Evolutionary conservation across 2,113 vertebrate species (phyloP), one percentile per base, ranked within the genome.

Genomic region (Morphnarchus princeps): DNA sequence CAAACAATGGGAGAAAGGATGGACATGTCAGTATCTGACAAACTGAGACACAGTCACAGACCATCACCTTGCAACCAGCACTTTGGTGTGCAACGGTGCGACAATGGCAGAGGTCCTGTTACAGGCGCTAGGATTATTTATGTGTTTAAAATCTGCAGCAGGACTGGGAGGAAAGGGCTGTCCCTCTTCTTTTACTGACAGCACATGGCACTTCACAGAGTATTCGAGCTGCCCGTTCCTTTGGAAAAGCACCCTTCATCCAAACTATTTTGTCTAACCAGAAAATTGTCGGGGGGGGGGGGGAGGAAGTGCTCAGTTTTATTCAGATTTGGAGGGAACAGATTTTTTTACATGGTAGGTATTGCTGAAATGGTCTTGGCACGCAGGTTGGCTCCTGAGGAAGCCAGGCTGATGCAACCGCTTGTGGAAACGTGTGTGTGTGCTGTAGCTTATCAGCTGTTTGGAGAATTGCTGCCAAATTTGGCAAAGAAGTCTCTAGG

Each of bases 361-460:
- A 32, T 22, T 69, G 36, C 24, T 91, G 15, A 87, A 79, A 55
- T 19, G 22, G 29, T 72, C 38, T 74, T 50, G 52, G 10, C 13
- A 11, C 3, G 3, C 25, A 10, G 29, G 22, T 47, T 0, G 1
- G 17, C 67, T 74, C 8, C 3, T 32, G 22, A 87, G 22, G 22
- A 80, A 72, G 36, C 1, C 13, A 28, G 22, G 38, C 4, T 7
- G 9, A 36, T 1, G 2, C 45, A 81, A 36, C 21, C 0, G 1
- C 16, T 26, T 38, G 12, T 70, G 40, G 42, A 70, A 70, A 47
- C 0, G 3, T 17, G 8, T 1, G 0, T 31, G 28, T 43, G 14
- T 31, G 22, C 21, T 40, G 3, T 49, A 7, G 12, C 3, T 80
- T 81, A 32, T 40, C 28, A 47, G 11, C 29, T 62, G 10, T 71